Evolutionary conservation across 37 sponge, comb jelly and placozoan genomes (phyloP), one percentile per base, ranked within the genome.

Genomic region (Trichoplax adhaerens): DNA sequence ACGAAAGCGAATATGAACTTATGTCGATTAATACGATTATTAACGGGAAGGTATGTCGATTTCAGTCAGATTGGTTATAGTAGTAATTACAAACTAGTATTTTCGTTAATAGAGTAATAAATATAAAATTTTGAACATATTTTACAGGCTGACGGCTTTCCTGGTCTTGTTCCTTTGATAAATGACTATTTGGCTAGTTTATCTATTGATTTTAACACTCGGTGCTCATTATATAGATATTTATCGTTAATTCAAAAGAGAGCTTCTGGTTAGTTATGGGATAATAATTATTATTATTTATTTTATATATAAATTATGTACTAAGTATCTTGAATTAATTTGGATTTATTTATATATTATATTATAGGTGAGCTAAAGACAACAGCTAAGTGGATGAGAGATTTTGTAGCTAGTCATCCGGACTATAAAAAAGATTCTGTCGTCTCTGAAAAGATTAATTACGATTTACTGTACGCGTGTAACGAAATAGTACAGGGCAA

Each of bases 391-490:
- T 95, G 92, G 92, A 85, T 85, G 71, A 55, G 97, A 4, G 54
- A 87, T 72, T 91, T 84, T 65, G 72, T 95, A 8, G 49, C 54
- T 10, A 68, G 70, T 1, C 97, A 95, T 68, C 91, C 86, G 6
- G 75, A 81, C 73, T 95, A 95, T 77, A 85, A 87, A 53, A 75
- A 87, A 50, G 97, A 95, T 74, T 95, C 97, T 71, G 89, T 85
- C 4, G 84, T 95, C 4, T 85, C 69, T 47, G 97, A 95, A 49
- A 56, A 57, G 54, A 80, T 91, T 50, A 79, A 69, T 52, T 91
- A 85, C 72, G 93, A 91, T 67, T 75, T 91, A 49, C 10, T 85
- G 57, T 50, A 12, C 6, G 7, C 54, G 0, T 66, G 77, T 55
- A 62, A 74, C 47, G 60, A 71, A 5, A 76, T 91, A 52, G 70